Evolutionary conservation across 64 coral and sea anemone genomes (phyloP).

Genomic region (Porites australiensis): DNA sequence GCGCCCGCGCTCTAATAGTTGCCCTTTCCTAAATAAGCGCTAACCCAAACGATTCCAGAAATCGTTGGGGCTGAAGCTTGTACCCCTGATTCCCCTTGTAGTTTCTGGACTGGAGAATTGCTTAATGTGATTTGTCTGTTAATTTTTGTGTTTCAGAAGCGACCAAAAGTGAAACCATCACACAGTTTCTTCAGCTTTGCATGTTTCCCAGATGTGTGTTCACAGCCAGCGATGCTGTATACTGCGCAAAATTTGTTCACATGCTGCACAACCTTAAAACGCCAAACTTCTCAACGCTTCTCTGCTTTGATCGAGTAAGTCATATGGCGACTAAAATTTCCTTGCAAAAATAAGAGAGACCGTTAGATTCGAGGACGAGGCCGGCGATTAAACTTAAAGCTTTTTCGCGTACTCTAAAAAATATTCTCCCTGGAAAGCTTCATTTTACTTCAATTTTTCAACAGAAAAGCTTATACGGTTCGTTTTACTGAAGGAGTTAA

Average conservation of each 20-base stretch:
- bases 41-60: neutral
- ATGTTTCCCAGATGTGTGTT: slow-evolving; percentile 99
- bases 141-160: slow-evolving; percentile 77
- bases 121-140: neutral
- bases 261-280: slow-evolving; percentile 99
- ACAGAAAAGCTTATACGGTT: too few species aligned
- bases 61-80: too few species aligned
- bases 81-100: too few species aligned
- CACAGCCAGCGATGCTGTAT: slow-evolving; percentile 95
- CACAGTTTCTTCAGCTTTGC: slow-evolving; percentile 96
- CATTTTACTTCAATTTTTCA: too few species aligned
- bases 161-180: slow-evolving; percentile 98
- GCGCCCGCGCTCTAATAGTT: too few species aligned
- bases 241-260: slow-evolving; percentile 99
- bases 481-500: too few species aligned
- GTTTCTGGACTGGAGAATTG: neutral
- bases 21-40: neutral
- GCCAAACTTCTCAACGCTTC: slow-evolving; percentile 96
- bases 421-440: too few species aligned
- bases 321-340: neutral
- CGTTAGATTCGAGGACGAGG: too few species aligned
- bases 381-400: too few species aligned
- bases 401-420: too few species aligned
- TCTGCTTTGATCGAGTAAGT: slow-evolving; percentile 97
- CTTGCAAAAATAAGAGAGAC: too few species aligned